These are phyloP conservation scores for Camponotus fellah DNA, from an alignment of 2,888 invertebrate genomes.

Conservation along the genomic window DNA sequence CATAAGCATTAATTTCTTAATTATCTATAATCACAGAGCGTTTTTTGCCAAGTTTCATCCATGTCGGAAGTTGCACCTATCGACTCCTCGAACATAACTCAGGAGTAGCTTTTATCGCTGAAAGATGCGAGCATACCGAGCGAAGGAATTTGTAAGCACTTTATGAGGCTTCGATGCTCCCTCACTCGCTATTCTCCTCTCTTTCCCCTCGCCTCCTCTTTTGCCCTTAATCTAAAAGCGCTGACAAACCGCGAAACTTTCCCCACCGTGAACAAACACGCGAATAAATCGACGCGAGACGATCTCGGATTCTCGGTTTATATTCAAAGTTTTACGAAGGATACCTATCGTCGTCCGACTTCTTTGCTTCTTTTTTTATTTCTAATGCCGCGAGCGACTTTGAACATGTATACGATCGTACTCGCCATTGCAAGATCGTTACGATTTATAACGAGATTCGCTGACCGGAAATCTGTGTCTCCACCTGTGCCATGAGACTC, in stretches of 20 bases:
- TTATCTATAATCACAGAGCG: neutral
- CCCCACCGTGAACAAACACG: conserved; percentile 84
- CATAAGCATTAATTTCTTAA: conserved; percentile 21
- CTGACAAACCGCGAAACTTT: conserved; percentile 86
- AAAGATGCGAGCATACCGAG: conserved; percentile 77
- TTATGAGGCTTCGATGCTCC: conserved; percentile 84
- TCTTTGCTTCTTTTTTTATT: conserved; percentile 60
- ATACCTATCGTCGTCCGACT: conserved; percentile 74
- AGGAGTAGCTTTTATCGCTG: conserved; percentile 77
- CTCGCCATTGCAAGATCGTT: conserved; percentile 1
- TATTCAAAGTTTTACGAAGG: conserved; percentile 83
- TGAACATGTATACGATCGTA: neutral
- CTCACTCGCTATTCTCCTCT: conserved; percentile 45
- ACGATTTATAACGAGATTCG: conserved; percentile 33
- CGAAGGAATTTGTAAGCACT: conserved; percentile 83
- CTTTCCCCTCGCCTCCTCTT: conserved; percentile 53
- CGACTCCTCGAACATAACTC: conserved; percentile 63
- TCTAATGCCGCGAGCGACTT: conserved; percentile 61
- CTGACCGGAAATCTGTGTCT: neutral
- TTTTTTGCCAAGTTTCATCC: neutral
- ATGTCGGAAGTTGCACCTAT: conserved; percentile 30
- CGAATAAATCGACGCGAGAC: conserved; percentile 84
- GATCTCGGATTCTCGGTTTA: conserved; percentile 81
- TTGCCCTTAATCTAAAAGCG: conserved; percentile 84
- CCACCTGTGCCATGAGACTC: conserved; percentile 3